These are phyloP conservation scores for Regulus satrapa DNA, from an alignment of 2,113 vertebrate genomes.

Conservation along the genomic window DNA sequence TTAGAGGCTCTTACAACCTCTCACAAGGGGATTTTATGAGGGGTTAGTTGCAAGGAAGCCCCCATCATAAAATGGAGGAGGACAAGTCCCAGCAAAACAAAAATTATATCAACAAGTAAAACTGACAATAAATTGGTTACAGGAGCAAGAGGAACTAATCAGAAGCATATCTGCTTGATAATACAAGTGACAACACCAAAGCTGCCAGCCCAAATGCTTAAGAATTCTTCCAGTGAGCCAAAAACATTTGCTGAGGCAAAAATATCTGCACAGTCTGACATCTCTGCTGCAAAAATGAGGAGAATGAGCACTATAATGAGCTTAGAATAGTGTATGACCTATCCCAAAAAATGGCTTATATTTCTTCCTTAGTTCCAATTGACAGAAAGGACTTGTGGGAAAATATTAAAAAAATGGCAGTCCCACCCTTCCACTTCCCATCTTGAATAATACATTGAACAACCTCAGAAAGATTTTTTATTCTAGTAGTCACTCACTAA, in stretches of 20 bases:
- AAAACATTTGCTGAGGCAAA: slow-evolving; percentile 13
- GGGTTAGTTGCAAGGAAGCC: not conserved
- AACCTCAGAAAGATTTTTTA: not conserved
- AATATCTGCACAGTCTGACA: slow-evolving; percentile 39
- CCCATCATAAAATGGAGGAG: not conserved
- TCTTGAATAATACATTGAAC: not conserved
- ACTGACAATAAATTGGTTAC: not conserved
- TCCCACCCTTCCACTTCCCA: not conserved
- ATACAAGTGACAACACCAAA: slow-evolving; percentile 22
- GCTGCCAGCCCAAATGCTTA: not conserved
- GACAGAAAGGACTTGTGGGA: not conserved
- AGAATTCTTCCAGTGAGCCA: slow-evolving; percentile 3
- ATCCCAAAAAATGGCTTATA: not conserved
- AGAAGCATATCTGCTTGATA: slow-evolving; percentile 13
- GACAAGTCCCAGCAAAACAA: not conserved
- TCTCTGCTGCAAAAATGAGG: slow-evolving; percentile 28
- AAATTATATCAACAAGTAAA: not conserved
- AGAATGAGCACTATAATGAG: not conserved
- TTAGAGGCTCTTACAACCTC: not conserved
- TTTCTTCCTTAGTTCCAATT: not conserved
- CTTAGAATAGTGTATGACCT: not conserved
- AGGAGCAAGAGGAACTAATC: not conserved
- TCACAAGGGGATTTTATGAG: not conserved
- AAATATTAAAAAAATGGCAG: not conserved
- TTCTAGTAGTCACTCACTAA: not conserved